Evolutionary conservation across 1,140 invertebrate genomes (phyloP), one percentile per base, ranked within the genome.

Genomic region (Octopus bimaculoides): DNA sequence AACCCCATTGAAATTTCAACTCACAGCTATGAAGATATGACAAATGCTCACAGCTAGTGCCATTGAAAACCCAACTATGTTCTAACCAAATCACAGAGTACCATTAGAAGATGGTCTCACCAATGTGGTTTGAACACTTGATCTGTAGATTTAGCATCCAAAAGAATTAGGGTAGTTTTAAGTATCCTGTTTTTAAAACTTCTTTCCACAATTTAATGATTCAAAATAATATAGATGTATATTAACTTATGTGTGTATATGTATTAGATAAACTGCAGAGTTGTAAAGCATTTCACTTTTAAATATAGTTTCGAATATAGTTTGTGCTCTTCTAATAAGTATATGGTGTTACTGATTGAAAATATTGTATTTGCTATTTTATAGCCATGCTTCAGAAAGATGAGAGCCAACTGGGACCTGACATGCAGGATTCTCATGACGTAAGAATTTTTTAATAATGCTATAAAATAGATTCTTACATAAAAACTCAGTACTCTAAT

Each of bases 331-430:
- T 12, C 14, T 71, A 17, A 71, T 5, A 71, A 10, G 6, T 17
- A 17, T n/a, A 12, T 10, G 5, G 17, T 14, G 7, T 10, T n/a
- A 10, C 66, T 71, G 5, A 6, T 71, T 10, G 4, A n/a, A 5
- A 71, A 12, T 71, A 12, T 71, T 71, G 17, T 71, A n/a, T 10
- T 71, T 71, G 6, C 17, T 71, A n/a, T 71, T 71, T 20, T n/a
- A 20, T 71, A n/a, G 17, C 66, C 17, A 71, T 71, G 66, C 66
- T 71, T 71, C 66, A 71, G 7, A 71, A 71, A 71, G 66, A 71
- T 71, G 66, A 71, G 5, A 71, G 66, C 26, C 66, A 71, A 20
- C 17, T 71, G 66, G 66, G 17, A 5, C 26, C 66, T 10, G 66
- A 71, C 66, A 71, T 71, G 66, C 66, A 71, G 26, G 66, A 71